A percentile compares a stretch with the other conserved stretches of the same genome.
These are phyloP conservation scores for Rhinichthys osculus DNA, from an alignment of 2,797 vertebrate genomes.

Conservation along the genomic window DNA sequence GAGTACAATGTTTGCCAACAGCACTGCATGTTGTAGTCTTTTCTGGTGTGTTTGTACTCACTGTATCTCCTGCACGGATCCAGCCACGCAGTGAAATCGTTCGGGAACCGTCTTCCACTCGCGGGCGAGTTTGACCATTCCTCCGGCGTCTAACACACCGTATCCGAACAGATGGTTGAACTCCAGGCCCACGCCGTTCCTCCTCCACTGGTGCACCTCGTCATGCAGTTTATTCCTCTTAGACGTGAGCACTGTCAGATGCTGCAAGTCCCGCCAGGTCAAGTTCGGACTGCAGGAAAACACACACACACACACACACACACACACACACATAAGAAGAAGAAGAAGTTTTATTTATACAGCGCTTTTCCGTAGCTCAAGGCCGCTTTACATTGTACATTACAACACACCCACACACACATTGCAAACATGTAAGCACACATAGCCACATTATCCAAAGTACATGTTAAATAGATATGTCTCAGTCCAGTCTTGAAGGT, in stretches of 20 bases:
- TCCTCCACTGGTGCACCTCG: conserved; percentile 95
- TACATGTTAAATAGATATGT: too few species aligned
- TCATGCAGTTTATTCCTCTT: conserved; percentile 99
- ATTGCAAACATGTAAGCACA: too few species aligned
- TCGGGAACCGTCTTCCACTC: conserved; percentile 98
- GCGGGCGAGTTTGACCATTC: conserved; percentile 97
- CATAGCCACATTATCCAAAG: too few species aligned
- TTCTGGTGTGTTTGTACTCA: conserved; percentile 75
- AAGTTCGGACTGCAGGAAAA: conserved; percentile 81
- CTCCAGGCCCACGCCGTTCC: conserved; percentile 97
- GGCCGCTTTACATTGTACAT: too few species aligned
- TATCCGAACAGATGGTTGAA: conserved; percentile 99
- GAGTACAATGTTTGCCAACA: not conserved
- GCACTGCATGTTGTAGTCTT: not conserved
- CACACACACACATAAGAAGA: not conserved
- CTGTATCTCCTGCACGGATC: conserved; percentile 91
- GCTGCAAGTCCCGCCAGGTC: conserved; percentile 98
- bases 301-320: conserved; percentile 12
- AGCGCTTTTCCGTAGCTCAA: too few species aligned
- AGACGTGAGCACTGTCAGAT: conserved; percentile 96
- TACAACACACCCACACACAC: too few species aligned
- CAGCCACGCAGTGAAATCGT: conserved; percentile 96
- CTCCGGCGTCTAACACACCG: conserved; percentile 94
- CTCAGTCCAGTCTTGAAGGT: too few species aligned
- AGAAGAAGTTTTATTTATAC: too few species aligned